Evolutionary conservation across 2,888 invertebrate species (phyloP).

Genomic region (Ichneumon xanthorius): DNA sequence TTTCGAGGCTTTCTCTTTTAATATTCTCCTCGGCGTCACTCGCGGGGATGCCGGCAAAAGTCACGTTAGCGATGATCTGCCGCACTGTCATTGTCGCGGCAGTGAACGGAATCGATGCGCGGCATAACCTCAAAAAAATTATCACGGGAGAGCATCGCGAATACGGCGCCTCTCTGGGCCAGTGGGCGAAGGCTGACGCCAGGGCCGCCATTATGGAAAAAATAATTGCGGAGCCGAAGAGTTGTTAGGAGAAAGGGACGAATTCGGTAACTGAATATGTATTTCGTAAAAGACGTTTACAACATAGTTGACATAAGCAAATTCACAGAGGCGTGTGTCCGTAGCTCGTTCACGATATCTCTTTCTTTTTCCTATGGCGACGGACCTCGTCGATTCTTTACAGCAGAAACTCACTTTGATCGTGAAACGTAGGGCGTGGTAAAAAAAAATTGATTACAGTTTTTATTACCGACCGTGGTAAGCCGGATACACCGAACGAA

Average conservation of each 20-base stretch:
- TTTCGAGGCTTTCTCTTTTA: conserved; percentile 78
- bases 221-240: background rate
- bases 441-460: no score
- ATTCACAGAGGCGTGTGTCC: background rate
- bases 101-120: background rate
- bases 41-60: conserved; percentile 54
- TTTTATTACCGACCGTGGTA: no score
- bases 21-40: conserved; percentile 67
- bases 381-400: background rate
- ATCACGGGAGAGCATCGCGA: background rate
- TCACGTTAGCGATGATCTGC: conserved; percentile 49
- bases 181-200: no score
- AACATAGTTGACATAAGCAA: background rate
- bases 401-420: background rate
- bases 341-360: background rate
- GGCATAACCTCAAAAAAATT: background rate
- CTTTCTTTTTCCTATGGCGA: background rate
- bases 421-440: no score
- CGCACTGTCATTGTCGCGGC: background rate
- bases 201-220: background rate
- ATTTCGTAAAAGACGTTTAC: conserved; percentile 7
- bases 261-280: background rate
- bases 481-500: no score
- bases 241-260: background rate
- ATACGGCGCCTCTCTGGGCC: background rate